Percentiles rank a stretch among this genome's conserved stretches.
Evolutionary conservation across 2,797 vertebrate genomes (phyloP).

Genomic region (Melopsittacus undulatus): DNA sequence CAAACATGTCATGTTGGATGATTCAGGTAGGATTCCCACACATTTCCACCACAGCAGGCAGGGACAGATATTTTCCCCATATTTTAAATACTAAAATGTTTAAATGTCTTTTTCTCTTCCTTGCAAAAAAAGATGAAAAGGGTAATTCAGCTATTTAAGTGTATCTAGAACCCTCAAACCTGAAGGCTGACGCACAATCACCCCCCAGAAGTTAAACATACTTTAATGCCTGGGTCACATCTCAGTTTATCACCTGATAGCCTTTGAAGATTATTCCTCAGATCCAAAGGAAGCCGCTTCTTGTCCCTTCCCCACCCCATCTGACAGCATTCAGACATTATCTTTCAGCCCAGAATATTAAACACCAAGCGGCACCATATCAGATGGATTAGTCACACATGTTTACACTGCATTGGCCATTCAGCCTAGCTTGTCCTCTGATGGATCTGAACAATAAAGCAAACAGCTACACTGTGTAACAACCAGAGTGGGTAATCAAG

Average conservation of each 20-base stretch:
- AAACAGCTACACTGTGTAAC: constrained; percentile 38
- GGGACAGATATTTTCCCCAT: not conserved
- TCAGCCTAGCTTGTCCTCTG: constrained; percentile 38
- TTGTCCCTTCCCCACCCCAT: not conserved
- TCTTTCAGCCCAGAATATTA: constrained; percentile 11
- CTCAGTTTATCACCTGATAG: not conserved
- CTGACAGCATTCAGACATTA: not conserved
- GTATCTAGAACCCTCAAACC: not conserved
- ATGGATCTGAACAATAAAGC: constrained; percentile 43
- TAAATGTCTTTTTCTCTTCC: not conserved
- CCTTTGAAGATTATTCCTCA: not conserved
- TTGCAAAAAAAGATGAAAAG: not conserved
- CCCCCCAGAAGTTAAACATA: fast-evolving
- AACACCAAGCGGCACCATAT: constrained; percentile 1
- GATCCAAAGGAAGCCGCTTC: not conserved
- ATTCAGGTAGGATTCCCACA: not conserved
- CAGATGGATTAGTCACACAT: constrained; percentile 35
- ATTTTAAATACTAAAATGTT: not conserved
- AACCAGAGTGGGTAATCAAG: constrained; percentile 26
- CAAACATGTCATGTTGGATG: not conserved
- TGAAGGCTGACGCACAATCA: not conserved
- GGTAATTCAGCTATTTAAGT: not conserved
- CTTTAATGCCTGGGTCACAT: not conserved
- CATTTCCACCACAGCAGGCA: not conserved
- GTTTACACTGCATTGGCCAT: constrained; percentile 47